A percentile compares a stretch with the other conserved stretches of the same genome.
phyloP scores from a whole-genome alignment of 2,113 vertebrate genomes.

The Alosa alosa region DNA sequence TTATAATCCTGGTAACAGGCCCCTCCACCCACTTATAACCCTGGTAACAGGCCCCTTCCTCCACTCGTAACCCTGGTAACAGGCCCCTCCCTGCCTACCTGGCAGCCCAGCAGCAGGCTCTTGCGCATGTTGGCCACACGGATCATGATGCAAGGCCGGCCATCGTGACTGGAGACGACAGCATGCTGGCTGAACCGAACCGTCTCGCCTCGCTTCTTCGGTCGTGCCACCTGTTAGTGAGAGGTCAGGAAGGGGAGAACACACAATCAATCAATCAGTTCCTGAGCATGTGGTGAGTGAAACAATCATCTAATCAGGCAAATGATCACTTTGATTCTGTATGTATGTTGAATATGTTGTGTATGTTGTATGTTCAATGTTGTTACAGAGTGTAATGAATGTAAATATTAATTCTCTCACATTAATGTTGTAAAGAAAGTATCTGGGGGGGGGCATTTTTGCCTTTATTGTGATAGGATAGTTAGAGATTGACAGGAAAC shows the following conservation, averaged over 20 bases:
- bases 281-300: no score
- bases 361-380: no score
- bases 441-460: no score
- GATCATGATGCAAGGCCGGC: constrained; percentile 90
- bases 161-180: constrained; percentile 82
- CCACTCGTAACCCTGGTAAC: neutral
- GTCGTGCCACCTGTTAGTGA: constrained; percentile 78
- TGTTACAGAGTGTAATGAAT: no score
- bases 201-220: constrained; percentile 90
- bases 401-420: no score
- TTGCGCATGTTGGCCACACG: constrained; percentile 95
- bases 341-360: no score
- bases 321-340: no score
- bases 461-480: no score
- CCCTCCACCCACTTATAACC: neutral
- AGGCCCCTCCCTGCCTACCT: constrained; percentile 55
- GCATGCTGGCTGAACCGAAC: constrained; percentile 93
- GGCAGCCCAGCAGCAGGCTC: constrained; percentile 92
- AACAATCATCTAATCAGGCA: no score
- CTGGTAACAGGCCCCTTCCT: neutral
- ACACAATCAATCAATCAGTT: neutral
- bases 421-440: no score
- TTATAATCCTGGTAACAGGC: neutral
- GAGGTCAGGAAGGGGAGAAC: neutral
- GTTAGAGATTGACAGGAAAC: no score